These are phyloP conservation scores for Perizoma affinitatum DNA, from an alignment of 2,888 invertebrate species.

Conservation along the genomic window DNA sequence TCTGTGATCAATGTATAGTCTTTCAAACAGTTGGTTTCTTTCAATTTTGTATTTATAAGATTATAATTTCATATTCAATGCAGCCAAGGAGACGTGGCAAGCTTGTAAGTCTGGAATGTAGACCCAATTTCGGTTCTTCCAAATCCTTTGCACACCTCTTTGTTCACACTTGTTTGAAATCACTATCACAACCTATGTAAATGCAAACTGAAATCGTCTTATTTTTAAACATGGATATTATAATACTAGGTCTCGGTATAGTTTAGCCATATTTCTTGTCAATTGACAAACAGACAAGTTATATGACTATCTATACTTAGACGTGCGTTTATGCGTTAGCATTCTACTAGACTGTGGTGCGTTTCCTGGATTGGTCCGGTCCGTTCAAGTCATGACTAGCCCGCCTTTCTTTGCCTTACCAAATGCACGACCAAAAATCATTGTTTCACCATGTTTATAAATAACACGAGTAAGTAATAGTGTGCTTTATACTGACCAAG, in stretches of 20 bases:
- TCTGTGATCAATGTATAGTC: neutral
- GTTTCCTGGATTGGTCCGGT: too few relatives aligned
- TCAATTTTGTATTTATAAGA: slow-evolving; percentile 10
- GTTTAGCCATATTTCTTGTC: too few relatives aligned
- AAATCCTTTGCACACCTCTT: slow-evolving; percentile 31
- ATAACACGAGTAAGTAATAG: neutral
- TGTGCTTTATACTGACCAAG: neutral
- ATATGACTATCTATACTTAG: too few relatives aligned
- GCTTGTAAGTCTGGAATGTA: slow-evolving; percentile 81
- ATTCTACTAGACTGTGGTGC: too few relatives aligned
- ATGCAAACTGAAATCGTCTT: neutral
- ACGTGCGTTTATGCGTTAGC: too few relatives aligned
- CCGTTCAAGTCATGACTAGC: too few relatives aligned
- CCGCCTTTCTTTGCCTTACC: too few relatives aligned
- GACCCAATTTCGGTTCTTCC: slow-evolving; percentile 32
- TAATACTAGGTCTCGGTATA: too few relatives aligned
- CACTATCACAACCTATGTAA: slow-evolving; percentile 9
- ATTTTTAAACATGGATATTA: too few relatives aligned
- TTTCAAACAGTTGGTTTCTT: neutral
- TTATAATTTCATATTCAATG: slow-evolving; percentile 62
- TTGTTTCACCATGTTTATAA: too few relatives aligned
- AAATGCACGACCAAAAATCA: too few relatives aligned
- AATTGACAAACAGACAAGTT: too few relatives aligned
- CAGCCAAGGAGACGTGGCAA: slow-evolving; percentile 89
- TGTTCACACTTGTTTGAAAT: slow-evolving; percentile 16